These are phyloP conservation scores for Agrotis puta DNA, from an alignment of 2,888 invertebrate genomes.

Conservation along the genomic window DNA sequence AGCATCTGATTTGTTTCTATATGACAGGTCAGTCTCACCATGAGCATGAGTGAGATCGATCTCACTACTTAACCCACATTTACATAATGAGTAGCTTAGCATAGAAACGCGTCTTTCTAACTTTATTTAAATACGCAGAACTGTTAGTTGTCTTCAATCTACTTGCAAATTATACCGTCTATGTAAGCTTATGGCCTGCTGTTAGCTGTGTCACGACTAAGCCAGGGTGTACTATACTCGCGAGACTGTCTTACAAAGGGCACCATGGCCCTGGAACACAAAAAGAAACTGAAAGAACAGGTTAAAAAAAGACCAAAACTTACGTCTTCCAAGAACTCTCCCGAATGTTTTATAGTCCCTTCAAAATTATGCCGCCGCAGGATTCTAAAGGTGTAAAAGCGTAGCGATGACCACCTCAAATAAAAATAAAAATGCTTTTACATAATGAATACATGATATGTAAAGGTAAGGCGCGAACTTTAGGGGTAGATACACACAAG, in stretches of 20 bases:
- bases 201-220: background rate
- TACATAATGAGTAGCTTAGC: constrained; percentile 18
- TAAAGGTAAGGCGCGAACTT: constrained; percentile 86
- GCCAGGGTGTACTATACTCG: background rate
- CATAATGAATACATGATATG: constrained; percentile 85
- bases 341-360: constrained; percentile 38
- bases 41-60: constrained; percentile 26
- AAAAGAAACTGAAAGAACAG: too few relatives aligned
- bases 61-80: constrained; percentile 48
- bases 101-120: background rate
- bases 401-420: constrained; percentile 66
- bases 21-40: constrained; percentile 39
- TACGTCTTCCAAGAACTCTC: constrained; percentile 34
- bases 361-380: constrained; percentile 55
- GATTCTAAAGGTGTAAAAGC: constrained; percentile 59
- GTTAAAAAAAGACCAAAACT: too few relatives aligned
- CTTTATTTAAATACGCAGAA: background rate
- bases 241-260: too few relatives aligned
- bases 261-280: too few relatives aligned
- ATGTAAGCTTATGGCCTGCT: background rate
- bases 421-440: constrained; percentile 68
- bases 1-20: constrained; percentile 33
- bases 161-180: background rate
- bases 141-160: background rate
- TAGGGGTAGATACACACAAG: constrained; percentile 87